Evolutionary conservation across 2,797 vertebrate species (phyloP), one percentile per base, ranked within the genome.

Genomic region (Thaleichthys pacificus): DNA sequence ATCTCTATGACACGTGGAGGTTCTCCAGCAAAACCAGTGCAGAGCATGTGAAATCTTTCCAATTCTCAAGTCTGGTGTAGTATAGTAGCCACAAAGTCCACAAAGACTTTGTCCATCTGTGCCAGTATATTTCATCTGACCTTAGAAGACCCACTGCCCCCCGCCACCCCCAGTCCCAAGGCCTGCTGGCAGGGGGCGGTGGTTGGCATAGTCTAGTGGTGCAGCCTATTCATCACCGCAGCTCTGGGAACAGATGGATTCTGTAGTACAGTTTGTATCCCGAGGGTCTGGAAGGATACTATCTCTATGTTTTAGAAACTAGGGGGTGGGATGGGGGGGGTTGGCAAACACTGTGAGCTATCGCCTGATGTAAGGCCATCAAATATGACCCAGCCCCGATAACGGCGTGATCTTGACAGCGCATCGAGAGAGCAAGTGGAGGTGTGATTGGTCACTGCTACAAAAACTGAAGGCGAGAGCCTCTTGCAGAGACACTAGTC

Each of bases 261-360:
- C 30, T 24, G 74, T 51, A 28, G 64, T 15, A 49, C 70, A 64
- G 61, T 65, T 9, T 65, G 49, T 35, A 32, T 65, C 62, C 42
- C n/a, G 38, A 12, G 38, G 64, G 61, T 17, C 19, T 8, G 47
- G 17, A 49, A 28, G 6, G 19, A 22, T 54, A 28, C 7, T 49
- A 61, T 70, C 58, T 70, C 58, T 61, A 66, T 69, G 61, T 49
- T 54, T 56, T 69, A 35, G 35, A 22, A 66, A 49, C 5, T 14
- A 61, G 60, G 69, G 19, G 8, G 28, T 4, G 28, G 51, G n/a
- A 26, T 0, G 28, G 51, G n/a, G 5, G 15, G 15, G 51, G 51
- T 3, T 17, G 7, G 15, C 15, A n/a, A 56, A 17, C 19, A 7
- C 51, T n/a, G 19, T 49, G 2, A 56, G 51, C 51, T 56, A n/a